Percentiles rank a stretch among this genome's conserved stretches.
These are phyloP conservation scores for Neoscelio sp. DNA, from an alignment of 2,888 invertebrate species.

Conservation along the genomic window DNA sequence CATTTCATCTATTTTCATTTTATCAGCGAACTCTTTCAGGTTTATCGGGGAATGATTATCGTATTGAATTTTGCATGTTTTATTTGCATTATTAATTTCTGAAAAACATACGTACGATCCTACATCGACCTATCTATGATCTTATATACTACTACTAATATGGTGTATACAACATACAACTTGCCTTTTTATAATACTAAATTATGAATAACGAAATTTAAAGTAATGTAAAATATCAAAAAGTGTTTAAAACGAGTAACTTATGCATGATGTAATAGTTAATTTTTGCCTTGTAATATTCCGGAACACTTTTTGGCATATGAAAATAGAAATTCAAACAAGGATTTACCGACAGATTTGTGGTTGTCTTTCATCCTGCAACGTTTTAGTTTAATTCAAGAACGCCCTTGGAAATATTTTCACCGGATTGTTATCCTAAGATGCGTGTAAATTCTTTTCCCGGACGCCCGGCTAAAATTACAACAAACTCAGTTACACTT, in stretches of 20 bases:
- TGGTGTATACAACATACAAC: too few species aligned
- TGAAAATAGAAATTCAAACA: constrained; percentile 58
- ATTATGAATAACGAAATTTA: constrained; percentile 13
- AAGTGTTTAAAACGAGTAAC: neutral
- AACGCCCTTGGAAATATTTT: constrained; percentile 66
- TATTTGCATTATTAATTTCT: too few species aligned
- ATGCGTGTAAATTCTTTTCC: constrained; percentile 62
- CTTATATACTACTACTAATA: too few species aligned
- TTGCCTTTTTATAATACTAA: too few species aligned
- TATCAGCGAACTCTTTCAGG: too few species aligned
- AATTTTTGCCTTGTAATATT: constrained; percentile 47
- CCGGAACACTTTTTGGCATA: constrained; percentile 40
- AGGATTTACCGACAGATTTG: constrained; percentile 67
- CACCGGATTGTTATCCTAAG: constrained; percentile 62
- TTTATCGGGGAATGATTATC: too few species aligned
- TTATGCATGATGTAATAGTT: constrained; percentile 38
- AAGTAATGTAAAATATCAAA: constrained; percentile 26
- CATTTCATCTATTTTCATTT: too few species aligned
- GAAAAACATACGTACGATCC: too few species aligned
- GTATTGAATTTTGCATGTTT: too few species aligned
- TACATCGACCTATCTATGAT: too few species aligned
- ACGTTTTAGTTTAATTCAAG: constrained; percentile 66
- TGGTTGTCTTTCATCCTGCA: constrained; percentile 63
- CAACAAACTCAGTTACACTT: constrained; percentile 62
- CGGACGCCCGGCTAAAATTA: constrained; percentile 58